Evolutionary conservation across 2,113 vertebrate species (phyloP).

Genomic region (Carassius gibelio): DNA sequence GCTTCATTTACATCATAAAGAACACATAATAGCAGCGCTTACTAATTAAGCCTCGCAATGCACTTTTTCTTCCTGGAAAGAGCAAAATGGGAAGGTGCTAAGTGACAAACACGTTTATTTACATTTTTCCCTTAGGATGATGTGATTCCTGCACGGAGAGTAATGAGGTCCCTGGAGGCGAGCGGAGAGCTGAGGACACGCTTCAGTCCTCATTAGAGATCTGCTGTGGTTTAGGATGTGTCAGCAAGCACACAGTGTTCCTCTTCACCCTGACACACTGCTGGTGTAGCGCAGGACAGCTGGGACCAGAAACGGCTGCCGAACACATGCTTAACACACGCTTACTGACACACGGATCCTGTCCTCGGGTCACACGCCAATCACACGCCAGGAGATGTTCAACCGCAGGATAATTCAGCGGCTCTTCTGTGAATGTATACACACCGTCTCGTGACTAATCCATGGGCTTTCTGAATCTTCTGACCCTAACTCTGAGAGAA

Average conservation of each 20-base stretch:
- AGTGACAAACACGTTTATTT: constrained; percentile 66
- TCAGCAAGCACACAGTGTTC: constrained; percentile 48
- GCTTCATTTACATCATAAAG: constrained; percentile 68
- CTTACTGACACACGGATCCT: constrained; percentile 3
- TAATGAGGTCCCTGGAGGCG: constrained; percentile 65
- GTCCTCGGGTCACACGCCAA: neutral
- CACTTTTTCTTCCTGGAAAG: constrained; percentile 61
- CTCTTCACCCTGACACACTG: constrained; percentile 49
- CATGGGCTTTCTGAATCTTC: neutral
- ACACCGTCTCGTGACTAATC: neutral
- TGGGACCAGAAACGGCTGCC: constrained; percentile 38
- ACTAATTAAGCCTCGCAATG: constrained; percentile 67
- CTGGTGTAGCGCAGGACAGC: constrained; percentile 45
- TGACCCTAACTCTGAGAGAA: neutral
- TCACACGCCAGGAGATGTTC: no score
- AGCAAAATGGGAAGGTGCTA: constrained; percentile 23
- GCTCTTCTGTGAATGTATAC: neutral
- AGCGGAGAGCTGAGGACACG: constrained; percentile 47
- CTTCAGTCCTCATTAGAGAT: constrained; percentile 66
- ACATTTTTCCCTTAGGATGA: constrained; percentile 62
- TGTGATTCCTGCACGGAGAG: constrained; percentile 56
- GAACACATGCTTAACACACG: constrained; percentile 35
- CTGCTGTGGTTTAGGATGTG: constrained; percentile 52
- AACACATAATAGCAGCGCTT: constrained; percentile 61
- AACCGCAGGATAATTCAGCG: neutral